Evolutionary conservation across 2,113 vertebrate species (phyloP).

Genomic region (Equus quagga): DNA sequence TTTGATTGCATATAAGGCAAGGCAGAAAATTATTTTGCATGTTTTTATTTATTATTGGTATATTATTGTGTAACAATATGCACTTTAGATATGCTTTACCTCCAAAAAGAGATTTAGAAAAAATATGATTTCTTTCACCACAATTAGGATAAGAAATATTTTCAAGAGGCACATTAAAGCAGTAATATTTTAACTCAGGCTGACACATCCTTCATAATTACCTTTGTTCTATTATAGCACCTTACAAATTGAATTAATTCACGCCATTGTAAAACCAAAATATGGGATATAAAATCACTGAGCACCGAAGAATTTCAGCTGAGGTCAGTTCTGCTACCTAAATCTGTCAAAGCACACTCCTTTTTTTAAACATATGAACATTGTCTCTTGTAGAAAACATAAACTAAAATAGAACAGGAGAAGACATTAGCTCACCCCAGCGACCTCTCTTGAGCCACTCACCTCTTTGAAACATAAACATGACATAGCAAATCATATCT

Average conservation of each 20-base stretch:
- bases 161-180: slow-evolving; percentile 53
- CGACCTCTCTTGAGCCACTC: not conserved
- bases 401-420: not conserved
- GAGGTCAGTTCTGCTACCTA: slow-evolving; percentile 8
- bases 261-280: slow-evolving; percentile 56
- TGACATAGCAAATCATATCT: not conserved
- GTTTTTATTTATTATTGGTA: slow-evolving; percentile 52
- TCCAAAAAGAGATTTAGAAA: slow-evolving; percentile 53
- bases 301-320: slow-evolving; percentile 19
- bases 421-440: not conserved
- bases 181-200: slow-evolving; percentile 61
- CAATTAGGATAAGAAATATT: slow-evolving; percentile 55
- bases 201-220: slow-evolving; percentile 70
- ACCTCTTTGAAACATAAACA: slow-evolving; percentile 41
- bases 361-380: not conserved
- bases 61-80: slow-evolving; percentile 14
- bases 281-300: slow-evolving; percentile 38
- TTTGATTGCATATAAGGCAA: not conserved
- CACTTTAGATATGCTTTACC: not conserved
- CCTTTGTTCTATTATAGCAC: slow-evolving; percentile 50
- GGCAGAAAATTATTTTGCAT: not conserved
- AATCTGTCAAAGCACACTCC: not conserved
- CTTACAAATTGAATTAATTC: slow-evolving; percentile 64
- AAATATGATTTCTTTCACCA: slow-evolving; percentile 41
- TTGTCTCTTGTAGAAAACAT: not conserved